A percentile compares a stretch with the other conserved stretches of the same genome.
Conservation (phyloP, 2,113 vertebrate species). For the Poecile atricapillus region DNA sequence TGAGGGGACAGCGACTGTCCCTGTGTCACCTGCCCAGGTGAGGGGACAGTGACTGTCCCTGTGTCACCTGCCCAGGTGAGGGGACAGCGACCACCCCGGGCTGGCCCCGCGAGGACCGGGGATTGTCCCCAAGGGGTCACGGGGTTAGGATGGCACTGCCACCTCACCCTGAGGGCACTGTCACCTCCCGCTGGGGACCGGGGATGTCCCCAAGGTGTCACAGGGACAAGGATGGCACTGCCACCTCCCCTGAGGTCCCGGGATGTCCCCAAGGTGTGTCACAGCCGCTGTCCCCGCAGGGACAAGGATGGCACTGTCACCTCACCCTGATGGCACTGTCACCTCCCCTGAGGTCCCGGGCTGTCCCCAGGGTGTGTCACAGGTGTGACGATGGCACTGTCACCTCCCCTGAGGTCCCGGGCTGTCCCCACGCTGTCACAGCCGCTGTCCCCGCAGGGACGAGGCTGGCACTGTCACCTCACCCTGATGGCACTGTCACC, state of each 20-base stretch:
- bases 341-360: too few species aligned
- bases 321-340: too few species aligned
- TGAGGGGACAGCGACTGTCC: conserved; percentile 68
- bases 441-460: conserved; percentile 59
- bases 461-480: too few species aligned
- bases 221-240: background rate
- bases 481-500: background rate
- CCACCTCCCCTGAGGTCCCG: rapidly evolving
- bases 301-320: conserved; percentile 67
- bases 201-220: background rate
- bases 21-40: conserved; percentile 84
- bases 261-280: background rate
- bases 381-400: background rate
- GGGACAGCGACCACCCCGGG: background rate
- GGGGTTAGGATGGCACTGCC: background rate
- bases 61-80: conserved; percentile 76
- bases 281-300: conserved; percentile 23
- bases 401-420: rapidly evolving
- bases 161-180: too few species aligned
- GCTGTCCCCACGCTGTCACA: background rate
- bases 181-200: too few species aligned
- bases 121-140: background rate
- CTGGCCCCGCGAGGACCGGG: background rate
- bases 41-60: background rate
- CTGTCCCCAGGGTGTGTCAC: background rate